Conservation (phyloP, 1,140 invertebrate genomes). For the Platyscapa corneri region DNA sequence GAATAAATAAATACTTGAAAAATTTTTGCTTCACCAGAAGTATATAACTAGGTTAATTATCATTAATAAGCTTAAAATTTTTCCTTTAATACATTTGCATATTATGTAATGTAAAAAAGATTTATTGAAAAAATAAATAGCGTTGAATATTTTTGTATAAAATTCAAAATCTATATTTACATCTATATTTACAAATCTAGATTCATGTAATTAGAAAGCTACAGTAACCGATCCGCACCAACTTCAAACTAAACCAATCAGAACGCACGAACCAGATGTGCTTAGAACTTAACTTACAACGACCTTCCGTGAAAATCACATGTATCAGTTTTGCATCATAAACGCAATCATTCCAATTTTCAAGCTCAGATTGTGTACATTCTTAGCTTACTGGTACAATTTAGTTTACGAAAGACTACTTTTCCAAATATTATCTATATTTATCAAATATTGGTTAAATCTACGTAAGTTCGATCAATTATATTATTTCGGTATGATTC, state of each 20-base stretch:
- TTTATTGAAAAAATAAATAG: too few relatives aligned
- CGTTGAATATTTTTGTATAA: neutral
- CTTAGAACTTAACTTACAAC: neutral
- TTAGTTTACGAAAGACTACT: neutral
- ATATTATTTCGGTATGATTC: neutral
- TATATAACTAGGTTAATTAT: too few relatives aligned
- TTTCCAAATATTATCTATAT: neutral
- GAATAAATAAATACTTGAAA: too few relatives aligned
- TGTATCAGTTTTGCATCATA: neutral
- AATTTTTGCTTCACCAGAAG: too few relatives aligned
- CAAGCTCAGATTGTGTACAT: neutral
- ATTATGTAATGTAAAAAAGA: too few relatives aligned
- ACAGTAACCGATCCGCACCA: neutral
- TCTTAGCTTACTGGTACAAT: neutral
- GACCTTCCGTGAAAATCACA: neutral
- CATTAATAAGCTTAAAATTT: too few relatives aligned
- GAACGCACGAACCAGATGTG: neutral
- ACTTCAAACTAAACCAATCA: constrained; percentile 6
- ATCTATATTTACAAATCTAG: neutral
- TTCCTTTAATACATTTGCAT: too few relatives aligned
- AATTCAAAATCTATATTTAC: neutral
- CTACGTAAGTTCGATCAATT: neutral
- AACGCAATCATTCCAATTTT: neutral
- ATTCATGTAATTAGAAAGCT: neutral
- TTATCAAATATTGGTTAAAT: neutral